Percentiles rank a stretch among this genome's conserved stretches.
These are phyloP conservation scores for Leptogaster cylindrica DNA, from an alignment of 2,888 invertebrate genomes.

Conservation along the genomic window DNA sequence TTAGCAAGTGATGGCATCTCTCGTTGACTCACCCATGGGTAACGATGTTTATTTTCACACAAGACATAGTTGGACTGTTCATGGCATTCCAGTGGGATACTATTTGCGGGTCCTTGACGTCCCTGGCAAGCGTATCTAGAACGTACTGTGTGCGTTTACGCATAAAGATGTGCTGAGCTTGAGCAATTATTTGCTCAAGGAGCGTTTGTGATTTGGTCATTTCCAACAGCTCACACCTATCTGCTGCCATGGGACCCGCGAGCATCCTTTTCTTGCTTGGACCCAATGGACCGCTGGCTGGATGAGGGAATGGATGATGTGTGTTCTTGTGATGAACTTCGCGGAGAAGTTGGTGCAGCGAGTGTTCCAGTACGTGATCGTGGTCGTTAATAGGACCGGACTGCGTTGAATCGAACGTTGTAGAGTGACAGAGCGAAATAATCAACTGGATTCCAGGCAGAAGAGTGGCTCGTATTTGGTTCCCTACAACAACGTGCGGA, in stretches of 20 bases:
- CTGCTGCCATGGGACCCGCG: conserved; percentile 89
- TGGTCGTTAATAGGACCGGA: conserved; percentile 71
- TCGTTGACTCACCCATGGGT: conserved; percentile 80
- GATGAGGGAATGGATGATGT: conserved; percentile 94
- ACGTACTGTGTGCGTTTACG: conserved; percentile 90
- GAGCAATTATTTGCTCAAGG: conserved; percentile 94
- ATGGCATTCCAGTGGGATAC: conserved; percentile 96
- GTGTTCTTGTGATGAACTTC: conserved; percentile 93
- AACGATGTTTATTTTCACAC: conserved; percentile 92
- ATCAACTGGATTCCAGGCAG: conserved; percentile 92
- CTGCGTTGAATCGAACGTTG: conserved; percentile 65
- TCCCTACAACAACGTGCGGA: conserved; percentile 96
- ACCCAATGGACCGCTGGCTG: conserved; percentile 90
- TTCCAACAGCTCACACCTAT: conserved; percentile 83
- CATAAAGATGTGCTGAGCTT: conserved; percentile 95
- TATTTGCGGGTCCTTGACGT: conserved; percentile 93
- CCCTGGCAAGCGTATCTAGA: conserved; percentile 89
- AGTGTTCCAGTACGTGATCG: conserved; percentile 96
- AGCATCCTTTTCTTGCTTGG: conserved; percentile 89
- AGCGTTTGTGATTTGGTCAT: conserved; percentile 91
- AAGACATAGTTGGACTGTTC: conserved; percentile 92
- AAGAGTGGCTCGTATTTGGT: conserved; percentile 94
- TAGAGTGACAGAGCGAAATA: conserved; percentile 89
- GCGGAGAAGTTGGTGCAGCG: conserved; percentile 88
- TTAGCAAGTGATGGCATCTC: no score